Conservation (phyloP, 2,888 invertebrate species). For the Rhorus exstirpatorius region DNA sequence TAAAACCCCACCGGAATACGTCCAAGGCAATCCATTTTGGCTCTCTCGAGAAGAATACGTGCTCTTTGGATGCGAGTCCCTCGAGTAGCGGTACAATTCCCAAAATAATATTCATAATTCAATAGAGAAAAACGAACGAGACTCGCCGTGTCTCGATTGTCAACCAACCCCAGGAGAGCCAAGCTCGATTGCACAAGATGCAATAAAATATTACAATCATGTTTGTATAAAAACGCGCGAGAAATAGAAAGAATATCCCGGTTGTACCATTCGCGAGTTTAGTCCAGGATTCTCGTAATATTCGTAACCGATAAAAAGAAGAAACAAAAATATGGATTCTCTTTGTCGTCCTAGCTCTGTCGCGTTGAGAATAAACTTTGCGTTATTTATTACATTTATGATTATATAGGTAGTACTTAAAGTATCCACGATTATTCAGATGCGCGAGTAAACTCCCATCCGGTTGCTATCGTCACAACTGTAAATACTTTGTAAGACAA, state of each 20-base stretch:
- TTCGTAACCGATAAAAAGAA: too few species aligned
- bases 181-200: slow-evolving; percentile 60
- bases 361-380: too few species aligned
- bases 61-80: slow-evolving; percentile 84
- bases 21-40: slow-evolving; percentile 85
- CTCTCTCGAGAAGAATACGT: slow-evolving; percentile 85
- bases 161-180: slow-evolving; percentile 49
- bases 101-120: too few species aligned
- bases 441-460: slow-evolving; percentile 14
- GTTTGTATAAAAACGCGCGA: too few species aligned
- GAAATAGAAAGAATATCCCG: slow-evolving; percentile 50
- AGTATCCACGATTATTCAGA: slow-evolving; percentile 37
- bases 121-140: not conserved
- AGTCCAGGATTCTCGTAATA: slow-evolving; percentile 47
- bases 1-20: slow-evolving; percentile 83
- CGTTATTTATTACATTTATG: slow-evolving; percentile 55
- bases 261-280: too few species aligned
- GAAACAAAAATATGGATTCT: slow-evolving; percentile 1
- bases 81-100: slow-evolving; percentile 81
- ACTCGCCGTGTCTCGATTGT: slow-evolving; percentile 41
- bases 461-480: slow-evolving; percentile 50
- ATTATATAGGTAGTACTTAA: slow-evolving; percentile 11
- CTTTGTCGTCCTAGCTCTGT: too few species aligned
- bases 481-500: slow-evolving; percentile 64
- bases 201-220: too few species aligned